Evolutionary conservation across 2,113 vertebrate genomes (phyloP), one percentile per base, ranked within the genome.

Genomic region (Romanogobio albipinnatus): DNA sequence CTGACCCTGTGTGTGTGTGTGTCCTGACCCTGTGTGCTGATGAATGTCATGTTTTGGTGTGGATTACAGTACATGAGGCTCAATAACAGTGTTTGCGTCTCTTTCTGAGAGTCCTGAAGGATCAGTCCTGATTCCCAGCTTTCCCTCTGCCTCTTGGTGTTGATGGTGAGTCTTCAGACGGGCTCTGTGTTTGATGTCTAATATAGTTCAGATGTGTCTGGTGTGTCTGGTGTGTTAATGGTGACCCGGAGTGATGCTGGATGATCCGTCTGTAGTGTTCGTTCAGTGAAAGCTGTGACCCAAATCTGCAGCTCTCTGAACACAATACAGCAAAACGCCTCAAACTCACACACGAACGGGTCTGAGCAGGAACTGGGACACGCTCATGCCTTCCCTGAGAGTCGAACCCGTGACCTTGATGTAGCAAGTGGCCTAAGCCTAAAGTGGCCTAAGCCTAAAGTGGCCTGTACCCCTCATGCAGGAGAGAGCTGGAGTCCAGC

Each of bases 291-390:
- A 56, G 17, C 33, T 10, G 9, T 70, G 66, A 70, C 66, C 66
- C 66, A 70, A 19, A 70, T 70, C 66, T 43, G 66, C 66, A 22
- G 17, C 66, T 70, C 64, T 68, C 36, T 43, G 33, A 43, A 70
- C 66, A 70, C 66, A 70, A 70, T 43, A 70, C 66, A 70, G 66
- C 66, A 39, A 4, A 70, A 43, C 66, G 36, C 66, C 33, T 39
- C 17, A 43, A 39, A 70, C 66, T 10, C 64, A 9, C 66, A 43
- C 36, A 11, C 36, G 10, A 70, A 43, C 10, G 58, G 36, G 33
- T 43, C 66, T 56, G 53, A 56, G 53, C 17, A 8, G 51, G 36
- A 70, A 43, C 33, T 70, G 11, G 66, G 66, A 70, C 66, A 70
- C 36, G 17, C 66, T 62, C 4, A 62, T 62, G 53, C 53, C 53